Conservation (phyloP, 2,797 vertebrate species). For the Mormyrops boulengeri region DNA sequence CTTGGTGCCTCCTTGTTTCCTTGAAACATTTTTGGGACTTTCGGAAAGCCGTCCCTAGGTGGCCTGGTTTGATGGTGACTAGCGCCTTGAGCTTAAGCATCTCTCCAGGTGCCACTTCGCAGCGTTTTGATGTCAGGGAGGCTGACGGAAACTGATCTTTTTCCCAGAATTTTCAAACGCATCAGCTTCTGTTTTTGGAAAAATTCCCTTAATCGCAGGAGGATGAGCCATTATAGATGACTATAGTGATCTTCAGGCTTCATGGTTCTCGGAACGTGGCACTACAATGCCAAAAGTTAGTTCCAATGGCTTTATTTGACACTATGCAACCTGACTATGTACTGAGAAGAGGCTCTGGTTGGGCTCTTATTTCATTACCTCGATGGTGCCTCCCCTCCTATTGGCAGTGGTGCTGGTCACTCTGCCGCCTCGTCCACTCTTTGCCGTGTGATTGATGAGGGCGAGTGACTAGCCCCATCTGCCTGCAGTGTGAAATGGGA, state of each 20-base stretch:
- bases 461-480: constrained; percentile 48
- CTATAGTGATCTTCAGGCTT: background rate
- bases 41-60: constrained; percentile 59
- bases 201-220: constrained; percentile 51
- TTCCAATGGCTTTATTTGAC: background rate
- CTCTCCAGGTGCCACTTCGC: constrained; percentile 54
- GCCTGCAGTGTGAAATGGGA: constrained; percentile 70
- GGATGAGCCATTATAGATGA: constrained; percentile 45
- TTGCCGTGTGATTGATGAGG: constrained; percentile 69
- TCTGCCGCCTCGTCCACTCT: constrained; percentile 38
- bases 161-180: constrained; percentile 61
- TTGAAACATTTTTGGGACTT: constrained; percentile 73
- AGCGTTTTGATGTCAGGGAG: constrained; percentile 62
- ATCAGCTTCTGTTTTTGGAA: constrained; percentile 61
- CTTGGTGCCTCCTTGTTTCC: constrained; percentile 58
- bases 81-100: constrained; percentile 57
- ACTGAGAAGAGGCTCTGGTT: constrained; percentile 8
- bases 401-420: background rate
- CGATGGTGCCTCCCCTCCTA: constrained; percentile 47
- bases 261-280: background rate
- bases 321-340: background rate
- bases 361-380: constrained; percentile 11
- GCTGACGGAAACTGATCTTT: constrained; percentile 61
- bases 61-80: constrained; percentile 49
- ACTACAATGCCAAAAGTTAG: background rate